A percentile compares a stretch with the other conserved stretches of the same genome.
These are phyloP conservation scores for Nysson spinosus DNA, from an alignment of 2,888 invertebrate genomes.

Conservation along the genomic window DNA sequence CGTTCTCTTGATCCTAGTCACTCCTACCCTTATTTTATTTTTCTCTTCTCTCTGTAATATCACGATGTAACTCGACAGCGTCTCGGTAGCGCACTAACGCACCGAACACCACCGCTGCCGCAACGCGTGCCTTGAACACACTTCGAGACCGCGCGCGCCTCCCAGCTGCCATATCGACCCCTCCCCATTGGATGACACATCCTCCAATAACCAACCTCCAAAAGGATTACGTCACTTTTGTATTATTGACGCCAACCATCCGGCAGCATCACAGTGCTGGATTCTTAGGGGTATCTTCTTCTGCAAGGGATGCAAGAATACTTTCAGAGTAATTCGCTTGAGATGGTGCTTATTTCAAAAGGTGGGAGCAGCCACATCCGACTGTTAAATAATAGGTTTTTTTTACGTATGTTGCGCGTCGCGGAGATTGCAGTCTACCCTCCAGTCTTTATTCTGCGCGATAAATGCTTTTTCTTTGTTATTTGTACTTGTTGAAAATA, in stretches of 20 bases:
- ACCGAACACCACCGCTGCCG: constrained; percentile 38
- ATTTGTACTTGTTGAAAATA: no score
- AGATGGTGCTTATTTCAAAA: neutral
- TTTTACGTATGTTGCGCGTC: no score
- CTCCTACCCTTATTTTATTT: neutral
- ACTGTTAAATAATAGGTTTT: no score
- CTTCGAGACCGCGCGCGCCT: constrained; percentile 57
- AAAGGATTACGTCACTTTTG: constrained; percentile 73
- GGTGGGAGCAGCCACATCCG: neutral
- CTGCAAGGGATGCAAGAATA: constrained; percentile 31
- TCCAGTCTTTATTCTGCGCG: no score
- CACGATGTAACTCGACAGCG: constrained; percentile 19
- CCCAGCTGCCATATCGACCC: constrained; percentile 71
- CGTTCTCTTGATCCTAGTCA: neutral
- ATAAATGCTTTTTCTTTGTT: no score
- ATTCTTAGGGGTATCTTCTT: constrained; percentile 35
- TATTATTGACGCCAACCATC: constrained; percentile 70
- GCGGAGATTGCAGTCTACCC: no score
- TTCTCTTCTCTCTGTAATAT: neutral
- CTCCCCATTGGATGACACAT: constrained; percentile 73
- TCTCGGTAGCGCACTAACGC: constrained; percentile 42
- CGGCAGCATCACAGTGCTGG: constrained; percentile 57
- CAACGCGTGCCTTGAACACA: constrained; percentile 44
- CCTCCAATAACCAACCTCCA: constrained; percentile 73
- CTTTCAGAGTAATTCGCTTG: neutral